Base-by-base conservation (phyloP, 2,797 vertebrate genomes). In the Pseudopleuronectes americanus region DNA sequence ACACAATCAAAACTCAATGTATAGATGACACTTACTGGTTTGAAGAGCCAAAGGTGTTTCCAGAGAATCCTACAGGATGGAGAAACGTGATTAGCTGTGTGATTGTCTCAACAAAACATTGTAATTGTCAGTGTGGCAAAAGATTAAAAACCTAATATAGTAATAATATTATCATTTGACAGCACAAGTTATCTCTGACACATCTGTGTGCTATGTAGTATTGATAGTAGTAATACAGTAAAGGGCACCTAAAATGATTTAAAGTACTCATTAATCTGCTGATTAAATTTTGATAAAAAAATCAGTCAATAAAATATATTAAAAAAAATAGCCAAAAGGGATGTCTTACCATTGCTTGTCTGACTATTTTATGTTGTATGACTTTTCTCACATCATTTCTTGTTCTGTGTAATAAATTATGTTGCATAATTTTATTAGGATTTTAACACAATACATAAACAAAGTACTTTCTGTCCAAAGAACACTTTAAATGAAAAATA, bases 21-120 rank as follows among this genome's bases (percentile, higher is more conserved):
- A 53, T 16, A 36, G 61, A 60, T 3, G 53, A 56, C 79, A 97
- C 97, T 97, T 94, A 98, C 97, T 96, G 95, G 89, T 94, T 96
- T 43, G 95, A 65, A 19, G 96, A 93, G 13, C 96, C 96, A 84
- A 98, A 98, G 63, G 92, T 78, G 65, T 64, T 82, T 76, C 90
- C 91, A 31, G 93, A 87, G 90, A 98, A 98, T 0, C 91, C 97
- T 98, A 73, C 3, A 91, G 91, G 64, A 84, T 24, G 26, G n/a
- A 38, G 14, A 13, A 36, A 64, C 54, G 17, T 7, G 0, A 67
- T 52, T 21, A n/a, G 52, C 16, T 36, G 2, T 45, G 14, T n/a
- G 52, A 76, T 4, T 43, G 7, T 6, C 17, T 12, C 7, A 47
- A 31, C 9, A 33, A 47, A 57, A 65, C 4, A 24, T 12, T 19